These are phyloP conservation scores for Trichoplusia ni DNA, from an alignment of 1,140 invertebrate species.

Conservation along the genomic window DNA sequence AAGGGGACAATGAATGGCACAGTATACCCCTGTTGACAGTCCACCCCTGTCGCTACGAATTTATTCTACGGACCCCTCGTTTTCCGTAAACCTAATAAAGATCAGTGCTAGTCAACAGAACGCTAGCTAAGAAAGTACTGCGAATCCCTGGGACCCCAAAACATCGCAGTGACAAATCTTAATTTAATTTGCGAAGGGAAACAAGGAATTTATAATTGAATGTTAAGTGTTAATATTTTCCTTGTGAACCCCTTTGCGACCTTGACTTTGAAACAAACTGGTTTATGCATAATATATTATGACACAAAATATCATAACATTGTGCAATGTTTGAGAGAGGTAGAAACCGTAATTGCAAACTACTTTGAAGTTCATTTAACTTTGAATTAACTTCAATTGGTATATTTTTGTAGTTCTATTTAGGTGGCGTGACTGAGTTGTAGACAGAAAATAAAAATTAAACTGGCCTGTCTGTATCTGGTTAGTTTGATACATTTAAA, in stretches of 20 bases:
- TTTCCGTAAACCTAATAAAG: constrained; percentile 68
- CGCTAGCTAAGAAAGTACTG: constrained; percentile 45
- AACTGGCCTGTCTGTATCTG: background rate
- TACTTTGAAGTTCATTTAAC: constrained; percentile 16
- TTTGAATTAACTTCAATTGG: constrained; percentile 18
- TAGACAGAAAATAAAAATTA: background rate
- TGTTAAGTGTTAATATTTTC: constrained; percentile 2
- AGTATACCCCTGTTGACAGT: constrained; percentile 51
- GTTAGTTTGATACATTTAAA: background rate
- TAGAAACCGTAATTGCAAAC: too few species aligned
- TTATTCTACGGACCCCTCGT: constrained; percentile 55
- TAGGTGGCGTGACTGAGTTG: background rate
- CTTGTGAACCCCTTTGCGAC: background rate
- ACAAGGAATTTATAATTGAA: constrained; percentile 24
- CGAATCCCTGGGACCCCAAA: constrained; percentile 49
- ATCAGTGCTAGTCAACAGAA: constrained; percentile 52
- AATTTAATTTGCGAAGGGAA: constrained; percentile 70
- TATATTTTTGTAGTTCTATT: background rate
- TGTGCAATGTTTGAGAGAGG: too few species aligned
- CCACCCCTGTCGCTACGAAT: constrained; percentile 49
- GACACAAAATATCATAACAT: too few species aligned
- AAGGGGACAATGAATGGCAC: constrained; percentile 51
- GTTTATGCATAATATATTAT: background rate
- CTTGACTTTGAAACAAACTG: background rate
- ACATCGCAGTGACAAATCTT: constrained; percentile 63